Conservation (phyloP, 2,888 invertebrate genomes). For the Minunthozetes semirufus region DNA sequence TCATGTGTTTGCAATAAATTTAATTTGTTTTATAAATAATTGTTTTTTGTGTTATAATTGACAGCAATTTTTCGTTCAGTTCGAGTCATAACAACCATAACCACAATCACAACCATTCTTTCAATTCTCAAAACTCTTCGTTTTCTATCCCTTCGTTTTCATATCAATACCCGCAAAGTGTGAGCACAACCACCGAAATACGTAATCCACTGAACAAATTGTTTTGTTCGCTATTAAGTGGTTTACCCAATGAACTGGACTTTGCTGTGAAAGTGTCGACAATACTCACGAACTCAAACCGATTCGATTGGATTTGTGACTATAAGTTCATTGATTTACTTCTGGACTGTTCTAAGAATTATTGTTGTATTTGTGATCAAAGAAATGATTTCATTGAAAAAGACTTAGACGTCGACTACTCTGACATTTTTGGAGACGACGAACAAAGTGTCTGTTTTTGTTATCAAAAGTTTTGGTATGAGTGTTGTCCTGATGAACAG, state of each 20-base stretch:
- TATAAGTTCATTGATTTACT: conserved; percentile 37
- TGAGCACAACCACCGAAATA: background rate
- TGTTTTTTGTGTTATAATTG: background rate
- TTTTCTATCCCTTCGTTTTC: conserved; percentile 61
- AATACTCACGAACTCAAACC: conserved; percentile 65
- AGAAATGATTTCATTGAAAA: background rate
- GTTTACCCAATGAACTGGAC: conserved; percentile 96
- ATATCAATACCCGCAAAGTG: conserved; percentile 64
- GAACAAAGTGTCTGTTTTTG: conserved; percentile 29
- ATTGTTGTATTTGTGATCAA: conserved; percentile 38
- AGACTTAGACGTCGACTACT: background rate
- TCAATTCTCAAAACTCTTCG: background rate
- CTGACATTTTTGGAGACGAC: background rate
- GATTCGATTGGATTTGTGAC: conserved; percentile 35
- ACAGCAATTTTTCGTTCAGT: conserved; percentile 21
- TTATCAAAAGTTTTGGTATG: conserved; percentile 35
- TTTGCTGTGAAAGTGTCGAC: conserved; percentile 96
- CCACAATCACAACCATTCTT: conserved; percentile 12
- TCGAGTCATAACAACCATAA: conserved; percentile 5
- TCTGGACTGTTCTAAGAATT: conserved; percentile 33
- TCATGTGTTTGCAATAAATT: background rate
- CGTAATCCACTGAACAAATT: conserved; percentile 56
- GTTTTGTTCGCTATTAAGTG: conserved; percentile 78
- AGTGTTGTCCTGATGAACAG: conserved; percentile 27
- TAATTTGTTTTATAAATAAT: background rate